Conservation (phyloP, 2,113 vertebrate species). For the Progne subis region DNA sequence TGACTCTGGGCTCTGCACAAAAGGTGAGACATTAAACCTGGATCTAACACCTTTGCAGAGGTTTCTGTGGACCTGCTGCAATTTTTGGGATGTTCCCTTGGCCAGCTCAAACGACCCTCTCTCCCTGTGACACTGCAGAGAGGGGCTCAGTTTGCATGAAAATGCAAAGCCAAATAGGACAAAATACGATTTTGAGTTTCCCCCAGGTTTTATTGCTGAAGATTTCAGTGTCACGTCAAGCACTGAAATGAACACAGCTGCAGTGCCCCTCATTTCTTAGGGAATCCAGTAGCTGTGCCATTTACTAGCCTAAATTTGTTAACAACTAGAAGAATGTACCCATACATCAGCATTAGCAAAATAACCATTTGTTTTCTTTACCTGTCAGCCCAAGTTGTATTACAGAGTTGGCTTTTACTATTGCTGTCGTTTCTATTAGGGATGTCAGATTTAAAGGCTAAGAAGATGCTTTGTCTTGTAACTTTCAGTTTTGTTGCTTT, state of each 20-base stretch:
- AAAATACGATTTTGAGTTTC: background rate
- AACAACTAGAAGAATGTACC: background rate
- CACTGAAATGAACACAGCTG: background rate
- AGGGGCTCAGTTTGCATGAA: background rate
- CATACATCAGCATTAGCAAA: background rate
- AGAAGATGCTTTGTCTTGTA: background rate
- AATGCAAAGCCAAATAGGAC: background rate
- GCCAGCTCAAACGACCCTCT: background rate
- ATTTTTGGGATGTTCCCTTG: background rate
- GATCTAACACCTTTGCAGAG: background rate
- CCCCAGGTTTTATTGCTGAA: background rate
- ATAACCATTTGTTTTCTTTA: background rate
- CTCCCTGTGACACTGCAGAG: background rate
- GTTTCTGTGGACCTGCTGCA: background rate
- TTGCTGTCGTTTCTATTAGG: rapidly evolving
- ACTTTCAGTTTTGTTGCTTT: background rate
- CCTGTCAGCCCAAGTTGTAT: background rate
- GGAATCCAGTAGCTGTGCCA: background rate
- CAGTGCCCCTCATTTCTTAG: background rate
- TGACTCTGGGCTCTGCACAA: background rate
- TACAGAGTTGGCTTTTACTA: background rate
- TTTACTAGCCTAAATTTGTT: background rate
- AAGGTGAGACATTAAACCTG: background rate
- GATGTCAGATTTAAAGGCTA: background rate
- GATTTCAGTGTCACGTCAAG: background rate